Percentiles rank a stretch among this genome's conserved stretches.
phyloP scores from a whole-genome alignment of 2,113 vertebrate genomes.

The Sander vitreus region DNA sequence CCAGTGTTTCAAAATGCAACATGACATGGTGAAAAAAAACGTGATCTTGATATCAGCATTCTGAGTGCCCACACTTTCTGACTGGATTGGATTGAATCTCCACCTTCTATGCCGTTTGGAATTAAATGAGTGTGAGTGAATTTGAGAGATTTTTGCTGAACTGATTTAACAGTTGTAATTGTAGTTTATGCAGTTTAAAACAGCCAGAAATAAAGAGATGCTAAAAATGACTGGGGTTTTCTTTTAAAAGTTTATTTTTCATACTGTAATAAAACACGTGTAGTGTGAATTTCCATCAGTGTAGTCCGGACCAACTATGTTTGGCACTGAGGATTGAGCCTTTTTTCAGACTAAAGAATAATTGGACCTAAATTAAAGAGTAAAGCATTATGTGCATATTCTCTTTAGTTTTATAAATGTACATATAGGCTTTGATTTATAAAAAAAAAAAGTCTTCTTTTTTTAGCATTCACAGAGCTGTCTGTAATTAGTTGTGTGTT shows the following conservation, averaged over 20 bases:
- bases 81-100: background rate
- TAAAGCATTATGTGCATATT: conserved; percentile 15
- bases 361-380: conserved; percentile 43
- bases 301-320: background rate
- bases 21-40: background rate
- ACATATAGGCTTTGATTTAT: conserved; percentile 6
- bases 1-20: background rate
- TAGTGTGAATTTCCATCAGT: background rate
- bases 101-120: conserved; percentile 10
- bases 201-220: background rate
- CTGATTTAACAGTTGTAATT: conserved; percentile 39
- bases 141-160: background rate
- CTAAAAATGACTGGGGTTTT: background rate
- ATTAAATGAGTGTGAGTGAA: background rate
- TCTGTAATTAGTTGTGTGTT: background rate
- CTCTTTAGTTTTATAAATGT: conserved; percentile 4
- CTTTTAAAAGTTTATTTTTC: background rate
- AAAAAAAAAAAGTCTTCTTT: background rate
- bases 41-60: background rate
- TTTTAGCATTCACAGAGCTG: background rate
- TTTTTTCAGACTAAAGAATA: background rate
- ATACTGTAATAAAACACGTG: too few relatives aligned
- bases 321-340: conserved; percentile 7
- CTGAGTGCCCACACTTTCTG: background rate
- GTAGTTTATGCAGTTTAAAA: conserved; percentile 17